Percentiles rank a stretch among this genome's conserved stretches.
phyloP scores from a whole-genome alignment of 92 coral and sea anemone species.

The Palythoa grandiflora region DNA sequence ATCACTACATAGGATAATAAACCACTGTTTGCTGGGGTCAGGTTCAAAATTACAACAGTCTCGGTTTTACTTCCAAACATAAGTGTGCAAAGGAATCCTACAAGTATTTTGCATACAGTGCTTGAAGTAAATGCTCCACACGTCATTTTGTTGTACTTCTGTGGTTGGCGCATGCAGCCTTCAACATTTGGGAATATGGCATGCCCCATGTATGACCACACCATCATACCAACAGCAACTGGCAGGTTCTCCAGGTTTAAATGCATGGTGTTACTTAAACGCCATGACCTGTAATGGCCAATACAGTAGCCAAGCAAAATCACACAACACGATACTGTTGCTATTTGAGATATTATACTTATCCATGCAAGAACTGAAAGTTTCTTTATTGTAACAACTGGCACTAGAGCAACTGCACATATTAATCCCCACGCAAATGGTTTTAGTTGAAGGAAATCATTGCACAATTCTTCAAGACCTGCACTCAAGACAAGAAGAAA shows the following conservation, averaged over 20 bases:
- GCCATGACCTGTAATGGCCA: conserved; percentile 68
- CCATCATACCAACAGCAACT: conserved; percentile 77
- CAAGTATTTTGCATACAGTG: conserved; percentile 63
- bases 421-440: conserved; percentile 73
- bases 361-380: conserved; percentile 86
- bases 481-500: conserved; percentile 71
- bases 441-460: conserved; percentile 27
- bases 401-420: conserved; percentile 63
- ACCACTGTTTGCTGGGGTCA: conserved; percentile 59
- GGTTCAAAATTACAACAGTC: conserved; percentile 71
- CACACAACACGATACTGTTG: conserved; percentile 64
- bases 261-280: conserved; percentile 61
- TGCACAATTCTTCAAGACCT: conserved; percentile 66
- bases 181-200: conserved; percentile 85
- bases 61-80: conserved; percentile 69
- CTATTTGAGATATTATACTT: conserved; percentile 77
- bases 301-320: conserved; percentile 70
- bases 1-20: conserved; percentile 63
- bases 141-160: conserved; percentile 72
- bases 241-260: conserved; percentile 72
- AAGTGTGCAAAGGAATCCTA: conserved; percentile 76
- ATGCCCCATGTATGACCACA: conserved; percentile 82
- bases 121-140: conserved; percentile 71
- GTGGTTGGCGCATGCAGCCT: conserved; percentile 85
- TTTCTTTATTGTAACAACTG: conserved; percentile 65